Evolutionary conservation across 53 echinoderm and acorn worm genomes (phyloP), one percentile per base, ranked within the genome.

Genomic region (Temnopleurus reevesii): DNA sequence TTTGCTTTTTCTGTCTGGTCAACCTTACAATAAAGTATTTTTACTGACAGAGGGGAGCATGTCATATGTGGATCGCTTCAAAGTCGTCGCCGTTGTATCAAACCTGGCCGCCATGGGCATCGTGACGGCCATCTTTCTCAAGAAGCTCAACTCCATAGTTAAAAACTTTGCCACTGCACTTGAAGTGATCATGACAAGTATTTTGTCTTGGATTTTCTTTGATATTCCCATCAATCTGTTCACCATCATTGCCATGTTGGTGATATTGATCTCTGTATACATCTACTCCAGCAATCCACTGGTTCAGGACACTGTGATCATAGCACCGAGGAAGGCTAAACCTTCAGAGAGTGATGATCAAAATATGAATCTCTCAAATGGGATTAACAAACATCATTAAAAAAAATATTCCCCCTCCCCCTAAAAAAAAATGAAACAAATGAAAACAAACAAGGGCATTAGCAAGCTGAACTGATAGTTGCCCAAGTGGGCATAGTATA

Each of bases 141-240:
- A 93, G 55, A 58, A 27, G 21, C 81, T 99, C 58, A 99, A 99
- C 59, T 96, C 96, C 36, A 93, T 99, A 47, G 44, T 99, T 56
- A 99, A 99, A 81, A 99, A 93, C 30, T 99, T 99, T 93, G 99
- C 99, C 12, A 81, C 71, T 13, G 96, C 94, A 15, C 49, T 96
- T 8, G 96, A 96, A 44, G 61, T 99, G 56, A 45, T 99, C 26
- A 13, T 94, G 5, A 79, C 92, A 23, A 92, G 94, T 7, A 26
- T 96, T 10, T 24, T 93, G 27, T 76, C 91, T 27, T 85, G 84
- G 49, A 19, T 90, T n/a, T 47, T 99, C 10, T 90, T 96, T 66
- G 92, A 91, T 19, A 83, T 94, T 10, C 64, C 91, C 3, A 45
- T 96, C 21, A 88, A 86, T 27, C 18, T 91, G 35, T 59, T 59